Base-by-base conservation (phyloP, 2,888 invertebrate genomes). In the Tethea ocularis region DNA sequence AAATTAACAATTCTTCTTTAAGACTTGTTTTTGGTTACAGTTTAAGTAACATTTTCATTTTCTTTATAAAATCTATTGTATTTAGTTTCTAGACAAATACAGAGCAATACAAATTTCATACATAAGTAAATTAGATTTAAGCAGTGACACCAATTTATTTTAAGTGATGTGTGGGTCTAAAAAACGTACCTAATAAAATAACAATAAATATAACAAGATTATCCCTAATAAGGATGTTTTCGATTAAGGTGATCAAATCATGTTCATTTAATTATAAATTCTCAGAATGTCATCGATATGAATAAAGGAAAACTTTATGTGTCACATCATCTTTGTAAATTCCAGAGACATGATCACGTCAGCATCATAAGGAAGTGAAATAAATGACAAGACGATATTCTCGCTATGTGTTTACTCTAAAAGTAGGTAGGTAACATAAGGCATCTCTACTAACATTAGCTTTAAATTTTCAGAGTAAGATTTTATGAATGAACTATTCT, bases 281-380 rank as follows among this genome's bases (percentile, higher is more conserved):
- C 46, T 46, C 20, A 10, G 46, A 46, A 46, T 46, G 46, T 20
- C 46, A 46, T 46, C 46, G 20, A 46, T 46, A 46, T 46, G 46
- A 46, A 38, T 38, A 38, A 38, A 46, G 46, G 46, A 46, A 46
- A 46, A 20, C 46, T 46, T n/a, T n/a, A 20, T 46, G 46, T 46
- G 20, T 46, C 46, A 46, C 46, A 46, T 17, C 20, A 20, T 20
- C 46, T 46, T 46, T 46, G 46, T 46, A 46, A 46, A 46, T 46
- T 46, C 46, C 46, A 46, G 20, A 41, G n/a, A 46, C 46, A 10
- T 46, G 46, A 20, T n/a, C 46, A 20, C 46, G 46, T 46, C 17
- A 46, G 46, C 46, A 46, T 20, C 20, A 46, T 46, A 46, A 46
- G 46, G 46, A 46, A 46, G 46, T 46, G 20, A 20, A 20, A 20